A percentile compares a stretch with the other conserved stretches of the same genome.
Conservation (phyloP, 2,888 invertebrate species). For the Scaptomyza parva region DNA sequence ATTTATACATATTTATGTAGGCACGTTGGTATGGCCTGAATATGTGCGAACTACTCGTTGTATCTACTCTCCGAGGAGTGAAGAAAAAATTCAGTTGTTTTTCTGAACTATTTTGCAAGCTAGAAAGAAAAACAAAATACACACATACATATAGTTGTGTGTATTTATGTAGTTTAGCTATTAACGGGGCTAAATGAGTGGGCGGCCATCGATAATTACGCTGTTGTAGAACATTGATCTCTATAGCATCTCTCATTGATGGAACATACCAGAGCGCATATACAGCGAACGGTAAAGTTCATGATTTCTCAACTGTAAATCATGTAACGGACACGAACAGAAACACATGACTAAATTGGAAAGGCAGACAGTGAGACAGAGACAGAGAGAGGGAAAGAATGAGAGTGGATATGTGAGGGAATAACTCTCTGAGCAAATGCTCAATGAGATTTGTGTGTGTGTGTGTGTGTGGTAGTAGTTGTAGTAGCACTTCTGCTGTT, state of each 20-base stretch:
- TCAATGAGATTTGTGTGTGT: constrained; percentile 1
- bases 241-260: not conserved
- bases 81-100: not conserved
- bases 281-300: constrained; percentile 1
- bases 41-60: not conserved
- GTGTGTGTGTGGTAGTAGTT: not conserved
- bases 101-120: not conserved
- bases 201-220: constrained; percentile 2
- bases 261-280: not conserved
- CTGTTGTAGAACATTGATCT: constrained; percentile 6
- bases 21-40: not conserved
- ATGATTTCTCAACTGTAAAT: constrained; percentile 1
- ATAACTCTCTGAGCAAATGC: constrained; percentile 22
- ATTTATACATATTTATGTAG: not conserved
- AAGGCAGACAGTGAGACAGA: not conserved
- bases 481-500: not conserved
- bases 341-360: not conserved
- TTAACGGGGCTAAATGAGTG: not conserved
- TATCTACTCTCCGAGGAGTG: not conserved
- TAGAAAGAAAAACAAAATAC: not conserved
- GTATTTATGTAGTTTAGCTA: not conserved
- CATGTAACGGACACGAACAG: not conserved
- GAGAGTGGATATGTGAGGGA: not conserved
- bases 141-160: not conserved
- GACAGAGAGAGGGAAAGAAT: not conserved